phyloP scores from a whole-genome alignment of 2,113 vertebrate species.

The Stictonetta naevosa region DNA sequence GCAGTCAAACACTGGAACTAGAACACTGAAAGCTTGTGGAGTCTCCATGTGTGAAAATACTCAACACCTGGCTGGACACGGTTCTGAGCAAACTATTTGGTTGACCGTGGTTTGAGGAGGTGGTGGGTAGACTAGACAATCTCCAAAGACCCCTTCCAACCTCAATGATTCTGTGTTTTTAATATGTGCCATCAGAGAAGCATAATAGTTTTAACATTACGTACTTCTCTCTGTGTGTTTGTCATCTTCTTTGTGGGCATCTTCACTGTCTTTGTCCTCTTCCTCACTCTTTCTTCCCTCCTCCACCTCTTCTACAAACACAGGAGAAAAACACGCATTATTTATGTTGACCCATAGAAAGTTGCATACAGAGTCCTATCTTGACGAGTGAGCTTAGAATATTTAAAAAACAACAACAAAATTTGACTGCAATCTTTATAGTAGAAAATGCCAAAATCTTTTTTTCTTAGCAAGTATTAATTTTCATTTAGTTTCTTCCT shows the following conservation, averaged over 20 bases:
- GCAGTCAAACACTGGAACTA: background rate
- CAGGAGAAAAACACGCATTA: slow-evolving; percentile 11
- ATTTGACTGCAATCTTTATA: background rate
- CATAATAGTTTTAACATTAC: background rate
- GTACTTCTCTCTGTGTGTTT: slow-evolving; percentile 74
- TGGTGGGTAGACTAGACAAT: background rate
- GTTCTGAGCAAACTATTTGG: background rate
- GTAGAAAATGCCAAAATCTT: background rate
- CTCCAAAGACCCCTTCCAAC: background rate
- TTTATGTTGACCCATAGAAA: background rate
- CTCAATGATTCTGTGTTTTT: background rate
- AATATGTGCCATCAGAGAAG: background rate
- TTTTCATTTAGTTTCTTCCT: background rate
- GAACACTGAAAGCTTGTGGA: background rate
- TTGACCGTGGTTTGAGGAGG: background rate
- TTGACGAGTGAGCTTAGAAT: background rate
- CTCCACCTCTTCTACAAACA: slow-evolving; percentile 54
- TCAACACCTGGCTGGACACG: background rate
- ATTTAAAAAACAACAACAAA: background rate
- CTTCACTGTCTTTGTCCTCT: slow-evolving; percentile 57
- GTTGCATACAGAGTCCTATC: background rate
- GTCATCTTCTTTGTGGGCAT: slow-evolving; percentile 62
- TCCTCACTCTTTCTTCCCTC: slow-evolving; percentile 34
- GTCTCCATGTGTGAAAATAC: background rate
- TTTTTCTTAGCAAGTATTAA: background rate